Evolutionary conservation across 2,113 vertebrate species (phyloP).

Genomic region (Nerophis lumbriciformis): DNA sequence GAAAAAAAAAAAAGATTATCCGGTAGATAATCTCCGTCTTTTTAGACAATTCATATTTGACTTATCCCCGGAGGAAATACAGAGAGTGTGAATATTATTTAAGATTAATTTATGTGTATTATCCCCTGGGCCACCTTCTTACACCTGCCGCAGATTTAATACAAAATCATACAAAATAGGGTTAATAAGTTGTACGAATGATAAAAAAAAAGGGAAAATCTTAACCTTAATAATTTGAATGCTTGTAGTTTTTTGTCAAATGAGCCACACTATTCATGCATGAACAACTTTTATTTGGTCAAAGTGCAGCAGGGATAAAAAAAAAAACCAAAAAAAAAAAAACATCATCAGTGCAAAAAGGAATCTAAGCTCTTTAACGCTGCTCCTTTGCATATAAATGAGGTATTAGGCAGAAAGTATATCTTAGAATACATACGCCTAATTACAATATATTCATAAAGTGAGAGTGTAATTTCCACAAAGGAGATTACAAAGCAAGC

Average conservation of each 20-base stretch:
- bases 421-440: constrained; percentile 80
- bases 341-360: constrained; percentile 56
- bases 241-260: neutral
- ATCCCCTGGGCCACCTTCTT: constrained; percentile 1
- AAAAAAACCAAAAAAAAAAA: constrained; percentile 53
- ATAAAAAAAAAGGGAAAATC: no score
- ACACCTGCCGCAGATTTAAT: neutral
- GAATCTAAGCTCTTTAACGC: constrained; percentile 72
- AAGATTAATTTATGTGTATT: neutral
- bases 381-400: constrained; percentile 79
- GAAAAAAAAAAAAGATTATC: constrained; percentile 3
- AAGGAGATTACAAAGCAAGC: constrained; percentile 74
- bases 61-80: constrained; percentile 2
- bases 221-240: constrained; percentile 6
- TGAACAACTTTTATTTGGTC: constrained; percentile 19
- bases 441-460: constrained; percentile 81
- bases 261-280: constrained; percentile 11
- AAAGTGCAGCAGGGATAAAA: constrained; percentile 39
- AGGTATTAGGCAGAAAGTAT: constrained; percentile 78
- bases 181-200: no score
- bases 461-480: constrained; percentile 79
- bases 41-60: constrained; percentile 1
- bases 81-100: neutral
- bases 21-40: neutral
- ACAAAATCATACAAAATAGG: no score